phyloP scores from a whole-genome alignment of 1,140 invertebrate genomes.

The Dryas iulia region DNA sequence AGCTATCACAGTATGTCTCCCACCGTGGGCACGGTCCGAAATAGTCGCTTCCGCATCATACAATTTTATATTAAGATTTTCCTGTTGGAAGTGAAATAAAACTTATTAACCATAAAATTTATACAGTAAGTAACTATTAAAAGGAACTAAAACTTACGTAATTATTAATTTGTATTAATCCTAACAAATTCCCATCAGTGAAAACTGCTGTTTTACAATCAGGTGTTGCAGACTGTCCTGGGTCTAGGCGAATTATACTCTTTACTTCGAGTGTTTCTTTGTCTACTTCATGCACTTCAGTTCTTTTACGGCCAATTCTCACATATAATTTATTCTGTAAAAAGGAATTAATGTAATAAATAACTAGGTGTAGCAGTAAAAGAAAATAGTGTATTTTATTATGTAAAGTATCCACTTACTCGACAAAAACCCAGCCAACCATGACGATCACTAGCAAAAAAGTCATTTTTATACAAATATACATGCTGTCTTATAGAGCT shows the following conservation, averaged over 20 bases:
- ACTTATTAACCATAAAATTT: too few relatives aligned
- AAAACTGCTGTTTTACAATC: conserved; percentile 86
- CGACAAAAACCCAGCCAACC: conserved; percentile 93
- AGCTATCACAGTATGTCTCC: conserved; percentile 67
- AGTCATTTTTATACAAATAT: conserved; percentile 89
- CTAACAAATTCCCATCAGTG: conserved; percentile 91
- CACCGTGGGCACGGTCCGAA: conserved; percentile 35
- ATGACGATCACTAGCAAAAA: conserved; percentile 86
- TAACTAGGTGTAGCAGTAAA: conserved; percentile 4
- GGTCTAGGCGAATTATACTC: conserved; percentile 83
- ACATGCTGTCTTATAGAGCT: conserved; percentile 93
- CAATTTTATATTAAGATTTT: conserved; percentile 90
- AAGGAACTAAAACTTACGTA: too few relatives aligned
- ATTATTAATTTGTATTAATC: conserved; percentile 89
- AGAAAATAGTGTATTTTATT: background rate
- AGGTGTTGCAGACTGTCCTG: conserved; percentile 81
- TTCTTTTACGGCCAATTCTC: conserved; percentile 81
- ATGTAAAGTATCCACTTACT: conserved; percentile 78
- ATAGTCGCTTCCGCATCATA: conserved; percentile 84
- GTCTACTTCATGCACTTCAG: conserved; percentile 83
- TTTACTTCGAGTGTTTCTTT: conserved; percentile 81
- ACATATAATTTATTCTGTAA: conserved; percentile 80
- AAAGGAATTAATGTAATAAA: background rate
- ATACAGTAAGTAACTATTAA: too few relatives aligned
- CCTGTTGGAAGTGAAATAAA: too few relatives aligned